phyloP scores from a whole-genome alignment of 35 echinoderm and acorn worm genomes.

The Apostichopus japonicus region DNA sequence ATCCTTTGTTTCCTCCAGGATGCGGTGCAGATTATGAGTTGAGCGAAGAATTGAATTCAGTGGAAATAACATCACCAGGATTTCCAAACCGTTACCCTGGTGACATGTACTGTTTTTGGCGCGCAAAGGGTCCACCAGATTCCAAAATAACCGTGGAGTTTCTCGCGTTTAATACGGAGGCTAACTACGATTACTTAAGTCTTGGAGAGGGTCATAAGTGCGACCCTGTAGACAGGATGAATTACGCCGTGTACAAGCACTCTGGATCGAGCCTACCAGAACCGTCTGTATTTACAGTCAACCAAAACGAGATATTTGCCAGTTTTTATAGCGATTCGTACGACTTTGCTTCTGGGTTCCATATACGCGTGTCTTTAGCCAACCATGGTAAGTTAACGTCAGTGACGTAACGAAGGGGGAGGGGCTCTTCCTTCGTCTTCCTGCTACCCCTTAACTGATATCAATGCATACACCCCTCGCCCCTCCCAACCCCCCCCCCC shows the following conservation, averaged over 20 bases:
- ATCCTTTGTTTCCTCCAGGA: constrained; percentile 52
- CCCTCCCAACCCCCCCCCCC: no score
- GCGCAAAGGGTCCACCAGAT: constrained; percentile 65
- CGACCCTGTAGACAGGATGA: constrained; percentile 22
- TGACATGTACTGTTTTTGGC: constrained; percentile 81
- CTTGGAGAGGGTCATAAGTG: constrained; percentile 66
- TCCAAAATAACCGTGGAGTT: constrained; percentile 65
- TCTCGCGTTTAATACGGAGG: constrained; percentile 69
- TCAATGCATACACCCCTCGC: no score
- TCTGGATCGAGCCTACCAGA: constrained; percentile 51
- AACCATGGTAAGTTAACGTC: constrained; percentile 8
- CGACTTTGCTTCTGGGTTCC: constrained; percentile 4
- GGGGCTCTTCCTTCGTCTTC: no score
- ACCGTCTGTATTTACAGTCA: constrained; percentile 41
- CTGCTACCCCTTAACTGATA: no score
- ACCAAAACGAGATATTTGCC: constrained; percentile 58
- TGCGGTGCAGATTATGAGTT: constrained; percentile 76
- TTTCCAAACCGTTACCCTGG: constrained; percentile 67
- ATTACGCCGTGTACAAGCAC: constrained; percentile 72
- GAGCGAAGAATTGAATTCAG: neutral
- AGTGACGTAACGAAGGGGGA: no score
- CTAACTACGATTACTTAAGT: constrained; percentile 80
- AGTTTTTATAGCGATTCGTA: constrained; percentile 55
- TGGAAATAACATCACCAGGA: constrained; percentile 53
- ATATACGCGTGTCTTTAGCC: constrained; percentile 12